Base-by-base conservation (phyloP, 1,140 invertebrate species). In the Brachystomella parvula region DNA sequence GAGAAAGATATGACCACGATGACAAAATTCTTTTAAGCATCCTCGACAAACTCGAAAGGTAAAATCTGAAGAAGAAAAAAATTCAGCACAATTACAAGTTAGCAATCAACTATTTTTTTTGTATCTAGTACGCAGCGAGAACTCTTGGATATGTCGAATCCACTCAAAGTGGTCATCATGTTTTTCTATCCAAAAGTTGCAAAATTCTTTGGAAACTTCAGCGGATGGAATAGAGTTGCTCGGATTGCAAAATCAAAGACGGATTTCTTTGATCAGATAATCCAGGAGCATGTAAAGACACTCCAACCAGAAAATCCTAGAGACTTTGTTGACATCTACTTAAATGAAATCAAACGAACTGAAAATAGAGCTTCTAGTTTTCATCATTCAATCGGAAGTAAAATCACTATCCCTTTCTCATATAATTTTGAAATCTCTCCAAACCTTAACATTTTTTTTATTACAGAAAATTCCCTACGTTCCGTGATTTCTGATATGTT, bases 261-360 rank as follows among this genome's bases (percentile, higher is more conserved):
- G 21, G 30, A 65, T 30, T 68, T 57, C 32, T 64, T 78, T 66
- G 65, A 82, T 80, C 79, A 81, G 71, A 79, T 79, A 33, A 82
- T 86, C 31, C 69, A 78, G 3, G 79, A 84, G 33, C 87, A 89
- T 65, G 76, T 83, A 67, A 71, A 77, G 39, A 80, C 76, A 2
- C 73, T 83, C 17, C 76, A 81, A 26, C 67, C 74, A 0, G 77
- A 81, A 33, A 75, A 81, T 47, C 82, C 84, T 2, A 77, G 82
- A 68, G 85, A 89, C 76, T 82, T 89, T 39, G 87, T 89, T 53
- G 87, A 89, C 69, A 80, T 83, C 12, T 87, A 85, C 75, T 76
- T 89, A 17, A 77, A 82, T 64, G 83, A 86, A 75, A 81, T 84
- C 63, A 72, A 80, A 61, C 74, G 76, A 12, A 63, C 64, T 2